Evolutionary conservation across 2,888 invertebrate species (phyloP), one percentile per base, ranked within the genome.

Genomic region (Liposcelis brunnea): DNA sequence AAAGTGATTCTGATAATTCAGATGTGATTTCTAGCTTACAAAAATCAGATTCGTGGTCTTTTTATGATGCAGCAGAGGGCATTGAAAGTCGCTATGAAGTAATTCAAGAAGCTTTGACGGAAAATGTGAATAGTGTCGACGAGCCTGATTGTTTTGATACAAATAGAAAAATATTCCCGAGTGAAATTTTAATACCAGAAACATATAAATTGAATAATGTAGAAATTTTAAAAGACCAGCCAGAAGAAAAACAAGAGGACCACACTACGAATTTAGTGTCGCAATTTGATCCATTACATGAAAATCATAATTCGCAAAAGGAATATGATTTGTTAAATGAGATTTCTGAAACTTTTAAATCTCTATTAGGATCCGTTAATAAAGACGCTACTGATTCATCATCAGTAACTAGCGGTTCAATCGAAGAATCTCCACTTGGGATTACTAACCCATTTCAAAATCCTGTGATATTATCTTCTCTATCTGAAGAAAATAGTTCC

Each of bases 271-370:
- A 78, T 56, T 69, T 80, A n/a, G 72, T 82, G 42, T 68, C 73
- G 58, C 79, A 80, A 60, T 82, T 82, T 63, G 82, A 82, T 63
- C 82, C 79, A 38, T 50, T 58, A 11, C 55, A 53, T 50, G 53
- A 53, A 42, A 52, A 46, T n/a, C n/a, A n/a, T n/a, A n/a, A n/a
- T n/a, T n/a, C n/a, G n/a, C n/a, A n/a, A n/a, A n/a, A n/a, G n/a
- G n/a, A n/a, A n/a, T 18, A n/a, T 26, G 7, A 16, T 42, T 14
- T 32, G 18, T 31, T 34, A 31, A 36, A 15, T 32, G 43, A 14
- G 14, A 18, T 12, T 36, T 32, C 26, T 10, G 40, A 40, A 19
- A 16, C 15, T 15, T 35, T 35, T 10, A 26, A 26, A 26, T 26
- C 26, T 26, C 26, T 26, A n/a, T n/a, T 38, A 16, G 38, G 19